Evolutionary conservation across 92 coral and sea anemone genomes (phyloP).

Genomic region (Bergia sp.): DNA sequence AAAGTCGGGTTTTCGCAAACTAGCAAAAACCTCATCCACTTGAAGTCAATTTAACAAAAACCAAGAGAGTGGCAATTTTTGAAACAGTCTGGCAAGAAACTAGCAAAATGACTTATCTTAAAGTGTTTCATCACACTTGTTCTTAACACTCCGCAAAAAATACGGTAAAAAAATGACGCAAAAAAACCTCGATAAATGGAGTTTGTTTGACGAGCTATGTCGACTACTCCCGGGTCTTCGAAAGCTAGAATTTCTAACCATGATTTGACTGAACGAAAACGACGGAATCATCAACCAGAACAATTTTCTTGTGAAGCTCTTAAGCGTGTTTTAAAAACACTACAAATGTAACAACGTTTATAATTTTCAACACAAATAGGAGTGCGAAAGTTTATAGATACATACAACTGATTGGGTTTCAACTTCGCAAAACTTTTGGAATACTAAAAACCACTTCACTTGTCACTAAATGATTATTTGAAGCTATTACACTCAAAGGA

Average conservation of each 20-base stretch:
- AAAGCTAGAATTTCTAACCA: neutral
- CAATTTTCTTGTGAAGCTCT: neutral
- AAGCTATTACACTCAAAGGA: neutral
- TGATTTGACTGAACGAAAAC: neutral
- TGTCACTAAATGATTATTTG: neutral
- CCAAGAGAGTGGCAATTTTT: neutral
- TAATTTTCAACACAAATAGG: neutral
- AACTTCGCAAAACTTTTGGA: neutral
- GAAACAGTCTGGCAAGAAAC: neutral
- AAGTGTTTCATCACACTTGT: neutral
- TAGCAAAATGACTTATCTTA: too few species aligned
- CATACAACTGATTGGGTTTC: too few species aligned
- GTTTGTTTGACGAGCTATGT: neutral
- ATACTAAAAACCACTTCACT: neutral
- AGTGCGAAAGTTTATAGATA: neutral
- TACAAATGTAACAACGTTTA: too few species aligned
- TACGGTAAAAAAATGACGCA: too few species aligned
- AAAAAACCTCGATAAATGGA: neutral
- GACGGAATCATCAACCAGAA: neutral
- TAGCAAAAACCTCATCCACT: neutral
- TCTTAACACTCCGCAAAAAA: neutral
- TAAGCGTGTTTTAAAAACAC: too few species aligned
- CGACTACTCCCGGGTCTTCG: neutral
- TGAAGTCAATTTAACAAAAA: neutral
- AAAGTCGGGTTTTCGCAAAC: neutral